phyloP scores from a whole-genome alignment of 2,888 invertebrate genomes.

The Andrena camellia region DNA sequence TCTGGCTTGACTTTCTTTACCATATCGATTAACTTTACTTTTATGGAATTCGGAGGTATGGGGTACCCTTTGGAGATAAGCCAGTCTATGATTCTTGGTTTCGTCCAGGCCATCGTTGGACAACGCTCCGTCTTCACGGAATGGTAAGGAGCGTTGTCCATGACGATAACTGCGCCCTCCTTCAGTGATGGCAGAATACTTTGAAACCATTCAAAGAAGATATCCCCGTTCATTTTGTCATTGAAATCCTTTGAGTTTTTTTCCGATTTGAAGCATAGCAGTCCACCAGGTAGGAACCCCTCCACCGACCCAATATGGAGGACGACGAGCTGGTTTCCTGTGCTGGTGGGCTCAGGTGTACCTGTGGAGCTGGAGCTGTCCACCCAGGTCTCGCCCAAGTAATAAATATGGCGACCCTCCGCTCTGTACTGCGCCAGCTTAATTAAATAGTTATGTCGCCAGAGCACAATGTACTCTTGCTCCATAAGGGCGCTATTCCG shows the following conservation, averaged over 20 bases:
- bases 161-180: not conserved
- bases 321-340: not conserved
- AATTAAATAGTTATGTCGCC: conserved; percentile 11
- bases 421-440: not conserved
- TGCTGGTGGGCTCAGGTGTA: not conserved
- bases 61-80: not conserved
- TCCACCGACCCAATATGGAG: conserved; percentile 4
- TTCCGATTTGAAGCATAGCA: not conserved
- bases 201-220: conserved; percentile 4
- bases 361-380: not conserved
- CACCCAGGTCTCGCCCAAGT: conserved; percentile 11
- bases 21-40: not conserved
- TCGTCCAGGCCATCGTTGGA: not conserved
- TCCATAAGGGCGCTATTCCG: conserved; percentile 8
- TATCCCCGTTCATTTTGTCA: conserved; percentile 3
- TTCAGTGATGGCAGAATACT: not conserved
- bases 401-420: conserved; percentile 24
- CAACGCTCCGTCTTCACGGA: not conserved
- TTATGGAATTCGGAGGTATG: not conserved
- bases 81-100: not conserved
- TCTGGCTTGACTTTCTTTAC: not conserved
- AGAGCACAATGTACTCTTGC: conserved; percentile 5
- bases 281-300: not conserved
- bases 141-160: not conserved
- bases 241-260: not conserved